A percentile compares a stretch with the other conserved stretches of the same genome.
phyloP scores from a whole-genome alignment of 1,140 invertebrate species.

The Physella acuta region DNA sequence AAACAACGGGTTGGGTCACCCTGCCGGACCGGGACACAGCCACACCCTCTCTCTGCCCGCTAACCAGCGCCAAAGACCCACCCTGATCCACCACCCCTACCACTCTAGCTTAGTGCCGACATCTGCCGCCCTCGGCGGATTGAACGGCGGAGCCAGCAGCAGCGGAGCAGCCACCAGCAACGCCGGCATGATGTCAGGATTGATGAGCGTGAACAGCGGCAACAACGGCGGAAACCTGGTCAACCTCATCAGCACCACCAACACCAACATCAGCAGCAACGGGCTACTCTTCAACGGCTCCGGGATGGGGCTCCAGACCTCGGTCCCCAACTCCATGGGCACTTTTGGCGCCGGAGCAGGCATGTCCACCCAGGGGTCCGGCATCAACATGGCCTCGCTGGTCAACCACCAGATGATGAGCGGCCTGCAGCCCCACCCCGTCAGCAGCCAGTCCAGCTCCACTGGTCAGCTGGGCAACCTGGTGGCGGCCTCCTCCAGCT shows the following conservation, averaged over 20 bases:
- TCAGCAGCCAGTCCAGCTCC: neutral
- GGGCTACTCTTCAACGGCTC: neutral
- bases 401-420: slow-evolving; percentile 8
- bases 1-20: slow-evolving; percentile 8
- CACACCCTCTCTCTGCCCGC: slow-evolving; percentile 19
- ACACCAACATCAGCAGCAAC: slow-evolving; percentile 5
- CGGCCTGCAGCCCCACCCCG: neutral
- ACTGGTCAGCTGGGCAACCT: neutral
- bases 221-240: neutral
- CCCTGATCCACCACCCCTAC: slow-evolving; percentile 20
- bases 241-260: neutral
- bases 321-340: neutral
- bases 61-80: slow-evolving; percentile 18
- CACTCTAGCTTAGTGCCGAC: slow-evolving; percentile 23
- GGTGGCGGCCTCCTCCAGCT: neutral
- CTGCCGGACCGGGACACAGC: slow-evolving; percentile 23
- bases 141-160: neutral
- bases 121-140: slow-evolving; percentile 10
- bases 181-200: neutral
- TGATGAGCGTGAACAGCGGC: slow-evolving; percentile 8
- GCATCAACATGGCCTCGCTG: slow-evolving; percentile 4
- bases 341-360: neutral
- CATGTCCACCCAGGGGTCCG: neutral
- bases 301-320: neutral
- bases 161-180: neutral